Evolutionary conservation across 2,113 vertebrate species (phyloP), one percentile per base, ranked within the genome.

Genomic region (Rhagologus leucostigma): DNA sequence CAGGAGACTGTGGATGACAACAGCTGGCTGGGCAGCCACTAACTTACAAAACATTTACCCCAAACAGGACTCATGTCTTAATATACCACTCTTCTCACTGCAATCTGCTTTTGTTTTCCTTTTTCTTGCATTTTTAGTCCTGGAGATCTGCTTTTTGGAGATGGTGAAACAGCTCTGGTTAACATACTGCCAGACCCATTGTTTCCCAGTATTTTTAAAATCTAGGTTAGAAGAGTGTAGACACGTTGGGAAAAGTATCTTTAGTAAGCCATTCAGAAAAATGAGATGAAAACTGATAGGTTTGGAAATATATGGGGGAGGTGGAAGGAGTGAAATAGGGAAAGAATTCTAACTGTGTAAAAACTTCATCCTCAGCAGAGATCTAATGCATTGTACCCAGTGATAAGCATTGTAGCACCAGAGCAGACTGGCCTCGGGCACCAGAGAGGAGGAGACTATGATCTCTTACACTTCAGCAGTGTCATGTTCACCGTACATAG

Each of bases 271-370:
- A 86, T 75, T 78, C 50, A 77, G 37, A 84, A 74, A 76, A 64
- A 53, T 1, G 11, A 83, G 26, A 67, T 44, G 74, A 78, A 94
- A 91, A 70, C 57, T 8, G 27, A 59, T 35, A 87, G 56, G 39
- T 87, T 68, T 94, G 84, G 60, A 96, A 84, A 89, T 63, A 57
- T 14, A 55, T 35, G 60, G 65, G 59, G 76, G 60, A 92, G 46
- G 62, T 24, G 29, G 37, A 90, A 84, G 17, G 26, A 80, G 24
- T 46, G n/a, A 85, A 87, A 87, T 1, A 65, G 44, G 35, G 49
- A 27, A 80, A 49, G n/a, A 89, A 84, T 62, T 81, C 9, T 74
- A 77, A 33, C 47, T 33, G 52, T 68, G 53, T 53, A 47, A 75
- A 88, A 80, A 14, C 42, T 65, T 89, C 13, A 52, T n/a, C 46